Evolutionary conservation across 2,797 vertebrate species (phyloP).

Genomic region (Bovichtus variegatus): DNA sequence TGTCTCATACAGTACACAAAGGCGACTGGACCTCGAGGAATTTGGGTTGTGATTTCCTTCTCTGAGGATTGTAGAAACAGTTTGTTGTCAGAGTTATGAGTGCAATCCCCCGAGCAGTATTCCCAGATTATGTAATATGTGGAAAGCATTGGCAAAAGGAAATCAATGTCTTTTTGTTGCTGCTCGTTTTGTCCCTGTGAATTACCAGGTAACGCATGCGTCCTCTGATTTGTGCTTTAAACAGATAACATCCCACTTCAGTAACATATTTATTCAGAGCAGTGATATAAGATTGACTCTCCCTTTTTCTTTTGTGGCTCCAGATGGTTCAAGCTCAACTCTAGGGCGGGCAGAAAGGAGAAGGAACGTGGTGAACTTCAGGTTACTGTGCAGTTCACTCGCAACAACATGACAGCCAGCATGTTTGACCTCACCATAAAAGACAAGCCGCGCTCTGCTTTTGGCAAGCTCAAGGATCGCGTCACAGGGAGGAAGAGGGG

Average conservation of each 20-base stretch:
- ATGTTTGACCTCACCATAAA: conserved; percentile 98
- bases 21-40: conserved; percentile 33
- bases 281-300: background rate
- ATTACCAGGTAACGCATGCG: background rate
- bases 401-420: conserved; percentile 95
- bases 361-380: conserved; percentile 95
- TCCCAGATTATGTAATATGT: conserved; percentile 61
- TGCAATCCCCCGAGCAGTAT: background rate
- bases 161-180: conserved; percentile 42
- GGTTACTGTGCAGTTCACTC: conserved; percentile 93
- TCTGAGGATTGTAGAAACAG: conserved; percentile 26
- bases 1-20: conserved; percentile 1
- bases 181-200: conserved; percentile 12
- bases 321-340: conserved; percentile 96
- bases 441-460: conserved; percentile 94
- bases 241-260: background rate
- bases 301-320: conserved; percentile 26
- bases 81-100: conserved; percentile 41
- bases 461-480: conserved; percentile 96
- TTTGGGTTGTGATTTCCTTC: conserved; percentile 45
- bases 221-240: conserved; percentile 4
- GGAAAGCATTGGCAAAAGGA: conserved; percentile 44
- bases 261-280: background rate
- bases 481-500: conserved; percentile 93
- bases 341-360: conserved; percentile 93